These are phyloP conservation scores for Panagrolaimus sp. DNA, from an alignment of 1,140 invertebrate genomes.

Conservation along the genomic window DNA sequence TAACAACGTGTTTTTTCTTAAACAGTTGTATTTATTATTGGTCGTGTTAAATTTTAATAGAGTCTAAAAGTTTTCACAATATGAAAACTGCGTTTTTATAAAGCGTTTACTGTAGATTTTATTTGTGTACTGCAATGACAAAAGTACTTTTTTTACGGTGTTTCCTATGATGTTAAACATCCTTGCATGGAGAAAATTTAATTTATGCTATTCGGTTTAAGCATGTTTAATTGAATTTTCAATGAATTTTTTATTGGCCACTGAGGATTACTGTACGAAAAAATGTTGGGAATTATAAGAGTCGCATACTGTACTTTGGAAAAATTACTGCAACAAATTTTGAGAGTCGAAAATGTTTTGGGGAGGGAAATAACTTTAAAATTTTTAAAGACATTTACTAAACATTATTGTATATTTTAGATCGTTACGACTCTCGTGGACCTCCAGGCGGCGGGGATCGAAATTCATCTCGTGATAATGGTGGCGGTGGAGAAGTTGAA, in stretches of 20 bases:
- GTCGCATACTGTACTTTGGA: neutral
- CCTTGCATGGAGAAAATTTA: neutral
- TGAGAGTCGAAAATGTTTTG: too few species aligned
- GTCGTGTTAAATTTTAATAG: too few species aligned
- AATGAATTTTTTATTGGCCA: neutral
- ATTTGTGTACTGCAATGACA: too few species aligned
- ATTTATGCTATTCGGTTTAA: conserved; percentile 1
- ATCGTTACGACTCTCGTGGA: conserved; percentile 7
- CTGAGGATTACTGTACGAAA: neutral
- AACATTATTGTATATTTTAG: conserved; percentile 6
- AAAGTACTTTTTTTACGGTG: too few species aligned
- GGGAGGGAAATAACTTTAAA: too few species aligned
- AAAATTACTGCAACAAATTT: too few species aligned
- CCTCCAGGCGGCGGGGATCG: neutral
- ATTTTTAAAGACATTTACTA: neutral
- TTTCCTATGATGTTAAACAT: conserved; percentile 12
- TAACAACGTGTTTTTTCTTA: too few species aligned
- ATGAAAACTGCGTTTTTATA: too few species aligned
- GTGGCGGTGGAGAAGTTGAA: conserved; percentile 11
- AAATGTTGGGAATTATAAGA: neutral
- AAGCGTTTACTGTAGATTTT: too few species aligned
- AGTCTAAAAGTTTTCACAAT: too few species aligned
- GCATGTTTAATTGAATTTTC: neutral
- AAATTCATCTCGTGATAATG: conserved; percentile 13
- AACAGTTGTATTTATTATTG: too few species aligned